Base-by-base conservation (phyloP, 2,113 vertebrate genomes). In the Okapia johnstoni region DNA sequence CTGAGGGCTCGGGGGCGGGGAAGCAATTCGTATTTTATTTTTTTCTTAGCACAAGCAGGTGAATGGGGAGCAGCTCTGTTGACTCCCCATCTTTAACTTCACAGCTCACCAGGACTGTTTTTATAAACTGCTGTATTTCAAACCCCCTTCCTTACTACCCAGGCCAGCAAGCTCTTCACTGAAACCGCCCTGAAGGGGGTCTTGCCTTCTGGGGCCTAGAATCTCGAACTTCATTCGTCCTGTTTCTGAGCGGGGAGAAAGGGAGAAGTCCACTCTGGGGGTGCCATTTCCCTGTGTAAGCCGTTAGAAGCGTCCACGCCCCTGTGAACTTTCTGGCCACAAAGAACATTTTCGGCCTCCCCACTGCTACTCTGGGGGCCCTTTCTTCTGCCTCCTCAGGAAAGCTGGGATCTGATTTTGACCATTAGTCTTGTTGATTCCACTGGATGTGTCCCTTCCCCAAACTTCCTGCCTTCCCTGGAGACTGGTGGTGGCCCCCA, bases 111-210 rank as follows among this genome's bases (percentile, higher is more conserved):
- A 61, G 92, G 97, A 98, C 98, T 94, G n/a, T 50, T 85, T 98
- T 98, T 98, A 85, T 98, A 98, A 98, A 99, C 99, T 99, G 98
- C 99, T 99, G 99, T 99, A 98, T 98, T 98, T 97, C 88, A 97
- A 96, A 93, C 97, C 66, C 95, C 97, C 0, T 98, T 98, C 88
- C 96, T 93, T 88, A 93, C 86, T 96, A 93, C 96, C 87, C 40
- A 66, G 93, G 95, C 88, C 96, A 95, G 94, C 95, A 87, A 97
- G 94, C 52, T 90, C 36, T 92, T 93, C 1, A 30, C 46, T 66
- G 58, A 85, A 90, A 80, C 14, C 73, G 40, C 77, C 70, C 60
- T 36, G 28, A 3, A 83, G 94, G 43, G 80, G 63, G 2, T 85
- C 66, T 88, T 79, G 48, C 76, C 87, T 81, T 92, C 63, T 28